Conservation (phyloP, 1,140 invertebrate species). For the Belonocnema kinseyi region DNA sequence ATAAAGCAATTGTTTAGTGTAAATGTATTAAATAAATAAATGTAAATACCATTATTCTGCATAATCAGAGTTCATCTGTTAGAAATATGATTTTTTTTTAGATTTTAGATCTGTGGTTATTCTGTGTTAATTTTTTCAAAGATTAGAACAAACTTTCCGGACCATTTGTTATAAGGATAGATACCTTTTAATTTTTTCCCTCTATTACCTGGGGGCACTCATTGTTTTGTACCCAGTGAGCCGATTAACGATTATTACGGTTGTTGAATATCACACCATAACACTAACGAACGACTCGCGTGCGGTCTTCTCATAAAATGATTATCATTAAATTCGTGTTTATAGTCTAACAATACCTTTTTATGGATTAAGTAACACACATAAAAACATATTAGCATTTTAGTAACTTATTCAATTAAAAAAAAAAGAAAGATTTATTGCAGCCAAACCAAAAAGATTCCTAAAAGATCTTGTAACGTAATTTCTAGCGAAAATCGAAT, state of each 20-base stretch:
- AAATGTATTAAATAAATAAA: conserved; percentile 18
- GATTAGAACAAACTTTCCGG: not conserved
- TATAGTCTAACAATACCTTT: not conserved
- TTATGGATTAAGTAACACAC: not conserved
- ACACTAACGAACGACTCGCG: conserved; percentile 2
- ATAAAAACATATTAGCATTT: no score
- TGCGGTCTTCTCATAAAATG: not conserved
- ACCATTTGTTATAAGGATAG: not conserved
- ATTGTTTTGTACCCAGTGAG: conserved; percentile 15
- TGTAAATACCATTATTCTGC: conserved; percentile 10
- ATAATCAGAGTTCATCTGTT: not conserved
- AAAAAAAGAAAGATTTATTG: no score
- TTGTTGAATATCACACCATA: conserved; percentile 27
- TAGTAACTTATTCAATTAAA: no score
- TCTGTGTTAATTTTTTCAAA: not conserved
- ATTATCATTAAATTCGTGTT: not conserved
- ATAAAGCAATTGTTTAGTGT: conserved; percentile 22
- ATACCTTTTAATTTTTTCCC: not conserved
- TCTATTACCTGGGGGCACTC: not conserved
- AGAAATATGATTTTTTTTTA: no score
- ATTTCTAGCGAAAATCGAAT: no score
- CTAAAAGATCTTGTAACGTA: no score
- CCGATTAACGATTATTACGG: conserved; percentile 25
- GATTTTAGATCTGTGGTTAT: not conserved
- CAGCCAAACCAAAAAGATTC: no score